phyloP scores from a whole-genome alignment of 1,140 invertebrate genomes.

The Dreissena polymorpha region DNA sequence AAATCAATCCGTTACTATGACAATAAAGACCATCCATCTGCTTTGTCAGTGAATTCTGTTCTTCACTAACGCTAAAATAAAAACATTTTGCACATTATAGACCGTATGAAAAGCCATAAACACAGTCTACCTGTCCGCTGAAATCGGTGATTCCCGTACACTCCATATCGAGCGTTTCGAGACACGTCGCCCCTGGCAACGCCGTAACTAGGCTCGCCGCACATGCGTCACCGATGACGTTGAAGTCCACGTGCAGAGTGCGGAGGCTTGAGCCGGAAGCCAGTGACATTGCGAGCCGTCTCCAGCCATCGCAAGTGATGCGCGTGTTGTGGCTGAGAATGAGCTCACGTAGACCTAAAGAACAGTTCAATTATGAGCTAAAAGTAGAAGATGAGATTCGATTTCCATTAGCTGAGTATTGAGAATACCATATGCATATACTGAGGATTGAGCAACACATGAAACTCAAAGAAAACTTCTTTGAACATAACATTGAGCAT shows the following conservation, averaged over 20 bases:
- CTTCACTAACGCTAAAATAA: too few relatives aligned
- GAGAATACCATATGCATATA: too few relatives aligned
- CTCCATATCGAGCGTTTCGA: conserved; percentile 38
- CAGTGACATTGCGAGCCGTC: conserved; percentile 29
- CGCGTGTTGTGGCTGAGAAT: conserved; percentile 32
- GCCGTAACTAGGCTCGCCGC: conserved; percentile 30
- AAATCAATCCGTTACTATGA: too few relatives aligned
- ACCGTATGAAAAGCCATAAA: too few relatives aligned
- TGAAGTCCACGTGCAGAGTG: conserved; percentile 23
- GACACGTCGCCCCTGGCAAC: conserved; percentile 10
- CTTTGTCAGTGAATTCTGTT: too few relatives aligned
- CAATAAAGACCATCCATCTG: too few relatives aligned
- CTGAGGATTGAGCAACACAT: too few relatives aligned
- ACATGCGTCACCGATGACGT: conserved; percentile 24
- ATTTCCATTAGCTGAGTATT: too few relatives aligned
- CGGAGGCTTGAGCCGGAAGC: conserved; percentile 10
- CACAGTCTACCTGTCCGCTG: conserved; percentile 25
- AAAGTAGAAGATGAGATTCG: neutral
- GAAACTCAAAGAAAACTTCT: too few relatives aligned
- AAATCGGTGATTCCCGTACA: conserved; percentile 39
- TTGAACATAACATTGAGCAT: too few relatives aligned
- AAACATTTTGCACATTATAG: too few relatives aligned
- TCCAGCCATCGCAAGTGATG: conserved; percentile 30
- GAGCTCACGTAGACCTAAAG: conserved; percentile 19
- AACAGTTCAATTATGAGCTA: neutral